Percentiles rank a stretch among this genome's conserved stretches.
Conservation (phyloP, 2,888 invertebrate genomes). For the Oscheius sp. region DNA sequence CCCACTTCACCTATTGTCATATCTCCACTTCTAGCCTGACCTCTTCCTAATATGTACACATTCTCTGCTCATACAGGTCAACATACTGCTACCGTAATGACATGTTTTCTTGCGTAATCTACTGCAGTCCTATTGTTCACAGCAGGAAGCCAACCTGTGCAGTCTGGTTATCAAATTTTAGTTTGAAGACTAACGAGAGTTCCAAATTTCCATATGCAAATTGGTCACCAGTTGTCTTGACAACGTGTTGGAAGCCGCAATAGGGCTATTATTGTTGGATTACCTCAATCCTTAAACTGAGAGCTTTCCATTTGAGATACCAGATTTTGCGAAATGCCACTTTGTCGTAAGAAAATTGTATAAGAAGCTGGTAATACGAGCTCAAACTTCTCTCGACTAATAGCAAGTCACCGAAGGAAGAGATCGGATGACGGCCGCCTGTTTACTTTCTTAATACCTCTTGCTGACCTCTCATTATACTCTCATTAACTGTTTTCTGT, state of each 20-base stretch:
- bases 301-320: too few relatives aligned
- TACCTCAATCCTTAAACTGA: not conserved
- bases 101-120: conserved; percentile 36
- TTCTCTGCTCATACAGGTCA: conserved; percentile 24
- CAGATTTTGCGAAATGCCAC: too few relatives aligned
- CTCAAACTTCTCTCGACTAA: conserved; percentile 17
- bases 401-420: conserved; percentile 19
- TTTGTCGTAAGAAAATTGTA: not conserved
- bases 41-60: conserved; percentile 24
- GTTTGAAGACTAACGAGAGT: not conserved
- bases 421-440: conserved; percentile 22
- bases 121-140: conserved; percentile 31
- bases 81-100: conserved; percentile 31
- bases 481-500: not conserved
- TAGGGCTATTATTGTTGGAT: conserved; percentile 14
- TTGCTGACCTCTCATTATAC: conserved; percentile 14
- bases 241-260: conserved; percentile 19
- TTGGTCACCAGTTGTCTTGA: conserved; percentile 30
- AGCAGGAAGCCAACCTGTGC: conserved; percentile 28
- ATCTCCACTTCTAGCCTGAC: conserved; percentile 21
- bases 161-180: conserved; percentile 4
- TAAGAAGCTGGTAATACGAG: conserved; percentile 16
- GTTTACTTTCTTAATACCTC: conserved; percentile 34
- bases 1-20: conserved; percentile 21
- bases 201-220: conserved; percentile 27